A percentile compares a stretch with the other conserved stretches of the same genome.
Conservation (phyloP, 2,797 vertebrate genomes). For the Spinus olivaceus region DNA sequence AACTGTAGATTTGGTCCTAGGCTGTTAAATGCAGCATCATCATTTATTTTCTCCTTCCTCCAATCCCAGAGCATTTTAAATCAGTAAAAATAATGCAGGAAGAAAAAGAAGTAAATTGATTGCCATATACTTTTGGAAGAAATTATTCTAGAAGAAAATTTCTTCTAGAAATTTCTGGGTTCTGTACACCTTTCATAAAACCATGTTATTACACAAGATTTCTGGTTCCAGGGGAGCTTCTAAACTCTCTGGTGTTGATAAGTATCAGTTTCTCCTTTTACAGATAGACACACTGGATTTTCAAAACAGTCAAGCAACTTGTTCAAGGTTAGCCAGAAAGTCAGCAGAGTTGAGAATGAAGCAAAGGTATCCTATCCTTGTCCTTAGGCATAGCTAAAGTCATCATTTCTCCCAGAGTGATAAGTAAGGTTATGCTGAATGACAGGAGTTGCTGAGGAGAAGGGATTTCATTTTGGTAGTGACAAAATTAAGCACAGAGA, state of each 20-base stretch:
- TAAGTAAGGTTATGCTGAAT: not conserved
- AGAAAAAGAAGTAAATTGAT: not conserved
- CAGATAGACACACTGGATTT: not conserved
- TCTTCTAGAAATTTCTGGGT: not conserved
- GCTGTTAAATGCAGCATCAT: not conserved
- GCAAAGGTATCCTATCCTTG: not conserved
- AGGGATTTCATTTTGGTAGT: not conserved
- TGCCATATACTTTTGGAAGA: not conserved
- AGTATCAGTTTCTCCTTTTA: not conserved
- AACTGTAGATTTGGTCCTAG: not conserved
- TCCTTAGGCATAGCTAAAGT: not conserved
- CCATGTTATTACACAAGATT: not conserved
- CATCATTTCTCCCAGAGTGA: not conserved
- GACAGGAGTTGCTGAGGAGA: conserved; percentile 21
- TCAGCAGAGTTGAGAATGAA: not conserved
- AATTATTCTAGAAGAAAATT: not conserved
- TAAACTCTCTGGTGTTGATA: not conserved
- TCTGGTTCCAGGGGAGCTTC: not conserved
- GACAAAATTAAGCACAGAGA: not conserved
- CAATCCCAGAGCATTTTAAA: not conserved
- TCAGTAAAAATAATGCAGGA: not conserved
- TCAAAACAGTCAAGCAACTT: not conserved
- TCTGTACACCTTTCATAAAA: not conserved
- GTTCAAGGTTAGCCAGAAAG: not conserved
- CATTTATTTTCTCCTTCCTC: not conserved